Percentiles rank a stretch among this genome's conserved stretches.
phyloP scores from a whole-genome alignment of 2,888 invertebrate genomes.

The Lumbricus terrestris region DNA sequence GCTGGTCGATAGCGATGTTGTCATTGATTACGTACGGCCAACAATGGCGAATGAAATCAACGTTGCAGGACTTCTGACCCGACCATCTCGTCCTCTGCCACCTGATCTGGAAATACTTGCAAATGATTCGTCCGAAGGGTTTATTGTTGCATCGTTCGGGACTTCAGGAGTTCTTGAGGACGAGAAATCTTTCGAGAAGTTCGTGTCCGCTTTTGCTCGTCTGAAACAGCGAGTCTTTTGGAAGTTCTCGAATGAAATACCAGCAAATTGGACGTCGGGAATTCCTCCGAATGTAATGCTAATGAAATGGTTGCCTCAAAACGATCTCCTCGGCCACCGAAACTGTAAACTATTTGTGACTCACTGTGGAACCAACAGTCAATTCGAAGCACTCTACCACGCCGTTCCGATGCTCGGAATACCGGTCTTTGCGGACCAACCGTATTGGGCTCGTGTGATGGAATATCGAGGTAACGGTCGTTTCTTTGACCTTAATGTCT shows the following conservation, averaged over 20 bases:
- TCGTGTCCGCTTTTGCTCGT: neutral
- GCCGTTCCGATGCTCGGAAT: slow-evolving; percentile 44
- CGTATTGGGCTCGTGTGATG: slow-evolving; percentile 38
- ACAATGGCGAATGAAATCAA: slow-evolving; percentile 35
- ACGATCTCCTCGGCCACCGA: slow-evolving; percentile 32
- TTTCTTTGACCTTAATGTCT: neutral
- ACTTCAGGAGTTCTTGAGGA: neutral
- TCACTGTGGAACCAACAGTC: slow-evolving; percentile 45
- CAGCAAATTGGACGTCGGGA: neutral
- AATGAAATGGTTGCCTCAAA: slow-evolving; percentile 33
- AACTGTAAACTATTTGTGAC: slow-evolving; percentile 43
- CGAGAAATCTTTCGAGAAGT: neutral
- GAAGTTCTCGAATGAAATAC: slow-evolving; percentile 8
- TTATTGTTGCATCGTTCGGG: slow-evolving; percentile 33
- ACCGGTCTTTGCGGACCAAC: slow-evolving; percentile 42
- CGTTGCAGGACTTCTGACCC: slow-evolving; percentile 31
- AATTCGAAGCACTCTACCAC: slow-evolving; percentile 43
- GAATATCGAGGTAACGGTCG: slow-evolving; percentile 29
- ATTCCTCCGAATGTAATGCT: slow-evolving; percentile 25
- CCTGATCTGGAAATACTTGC: slow-evolving; percentile 29
- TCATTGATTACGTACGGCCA: slow-evolving; percentile 34
- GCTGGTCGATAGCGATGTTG: slow-evolving; percentile 32
- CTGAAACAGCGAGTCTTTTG: neutral
- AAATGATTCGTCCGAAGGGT: slow-evolving; percentile 17
- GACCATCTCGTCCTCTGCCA: slow-evolving; percentile 30